These are phyloP conservation scores for Lepidotrigona ventralis DNA, from an alignment of 1,140 invertebrate genomes.

Conservation along the genomic window DNA sequence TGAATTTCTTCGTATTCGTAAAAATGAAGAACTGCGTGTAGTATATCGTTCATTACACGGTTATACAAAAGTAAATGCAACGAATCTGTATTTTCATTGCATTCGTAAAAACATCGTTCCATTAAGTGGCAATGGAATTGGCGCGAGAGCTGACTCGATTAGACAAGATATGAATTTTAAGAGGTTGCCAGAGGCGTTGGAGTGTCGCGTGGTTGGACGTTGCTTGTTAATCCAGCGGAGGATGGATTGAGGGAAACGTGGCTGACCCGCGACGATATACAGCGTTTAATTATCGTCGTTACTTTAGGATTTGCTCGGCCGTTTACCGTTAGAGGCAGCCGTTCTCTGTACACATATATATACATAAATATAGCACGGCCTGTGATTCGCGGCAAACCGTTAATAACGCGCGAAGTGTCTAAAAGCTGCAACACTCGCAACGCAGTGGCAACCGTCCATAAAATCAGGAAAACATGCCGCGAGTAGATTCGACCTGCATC, in stretches of 20 bases:
- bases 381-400: constrained; percentile 52
- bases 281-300: constrained; percentile 53
- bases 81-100: too few species aligned
- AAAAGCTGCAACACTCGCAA: constrained; percentile 46
- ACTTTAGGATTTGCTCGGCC: constrained; percentile 29
- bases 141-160: neutral
- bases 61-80: too few species aligned
- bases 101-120: too few species aligned
- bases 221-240: constrained; percentile 2
- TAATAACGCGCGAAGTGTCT: constrained; percentile 57
- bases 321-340: constrained; percentile 59
- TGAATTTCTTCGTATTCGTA: too few species aligned
- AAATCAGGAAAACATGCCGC: constrained; percentile 37
- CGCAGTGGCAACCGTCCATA: constrained; percentile 28
- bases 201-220: neutral
- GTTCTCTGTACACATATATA: neutral
- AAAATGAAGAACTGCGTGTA: too few species aligned
- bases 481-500: neutral
- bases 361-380: constrained; percentile 54
- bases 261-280: constrained; percentile 11
- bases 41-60: too few species aligned
- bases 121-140: neutral
- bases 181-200: neutral
- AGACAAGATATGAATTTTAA: constrained; percentile 9
- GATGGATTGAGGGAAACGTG: neutral